Percentiles rank a stretch among this genome's conserved stretches.
These are phyloP conservation scores for Artibeus lituratus DNA, from an alignment of 2,797 vertebrate species.

Conservation along the genomic window DNA sequence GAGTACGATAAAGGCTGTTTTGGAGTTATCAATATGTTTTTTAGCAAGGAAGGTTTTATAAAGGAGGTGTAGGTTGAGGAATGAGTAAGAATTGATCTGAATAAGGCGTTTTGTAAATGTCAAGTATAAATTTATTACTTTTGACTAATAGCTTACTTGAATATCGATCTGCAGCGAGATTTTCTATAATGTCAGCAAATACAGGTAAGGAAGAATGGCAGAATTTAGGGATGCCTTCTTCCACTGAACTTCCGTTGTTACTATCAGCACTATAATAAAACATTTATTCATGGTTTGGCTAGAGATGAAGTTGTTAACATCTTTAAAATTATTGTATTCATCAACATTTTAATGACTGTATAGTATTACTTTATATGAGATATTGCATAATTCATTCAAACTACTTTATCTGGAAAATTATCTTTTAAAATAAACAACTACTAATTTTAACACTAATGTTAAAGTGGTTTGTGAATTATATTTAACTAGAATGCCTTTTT, in stretches of 20 bases:
- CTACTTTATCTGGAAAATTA: neutral
- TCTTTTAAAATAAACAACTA: conserved; percentile 34
- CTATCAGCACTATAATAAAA: neutral
- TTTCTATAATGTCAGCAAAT: conserved; percentile 22
- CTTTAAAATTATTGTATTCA: conserved; percentile 49
- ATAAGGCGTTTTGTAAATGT: neutral
- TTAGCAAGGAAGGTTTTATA: neutral
- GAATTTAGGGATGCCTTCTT: neutral
- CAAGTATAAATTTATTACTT: neutral
- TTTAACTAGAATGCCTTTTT: conserved; percentile 4
- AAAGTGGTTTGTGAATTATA: conserved; percentile 29
- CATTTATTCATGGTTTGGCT: neutral
- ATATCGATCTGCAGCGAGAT: neutral
- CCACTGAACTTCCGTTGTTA: conserved; percentile 20
- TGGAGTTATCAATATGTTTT: neutral
- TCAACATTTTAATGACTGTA: conserved; percentile 7
- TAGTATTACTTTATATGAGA: conserved; percentile 4
- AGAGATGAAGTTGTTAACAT: conserved; percentile 20
- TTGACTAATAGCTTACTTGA: neutral
- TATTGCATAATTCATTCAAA: conserved; percentile 35
- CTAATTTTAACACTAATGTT: conserved; percentile 27
- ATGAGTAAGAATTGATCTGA: neutral
- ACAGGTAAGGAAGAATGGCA: neutral
- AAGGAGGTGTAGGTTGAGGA: neutral
- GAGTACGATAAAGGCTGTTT: neutral